These are phyloP conservation scores for Ips typographus DNA, from an alignment of 1,140 invertebrate species.

Conservation along the genomic window DNA sequence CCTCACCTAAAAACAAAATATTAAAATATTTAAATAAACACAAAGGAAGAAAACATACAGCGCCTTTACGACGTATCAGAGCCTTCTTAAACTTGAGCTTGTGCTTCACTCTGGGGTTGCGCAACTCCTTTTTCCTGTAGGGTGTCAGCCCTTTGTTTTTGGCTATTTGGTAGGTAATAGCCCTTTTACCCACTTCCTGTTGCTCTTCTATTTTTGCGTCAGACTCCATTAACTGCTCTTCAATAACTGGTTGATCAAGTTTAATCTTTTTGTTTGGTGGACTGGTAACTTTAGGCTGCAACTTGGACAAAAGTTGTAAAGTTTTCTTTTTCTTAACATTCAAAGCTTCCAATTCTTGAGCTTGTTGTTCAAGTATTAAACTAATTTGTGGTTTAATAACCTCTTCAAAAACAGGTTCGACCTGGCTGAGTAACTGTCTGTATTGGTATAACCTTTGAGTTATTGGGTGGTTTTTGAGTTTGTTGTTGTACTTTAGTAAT, in stretches of 20 bases:
- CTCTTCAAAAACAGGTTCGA: conserved; percentile 67
- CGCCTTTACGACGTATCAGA: conserved; percentile 84
- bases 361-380: conserved; percentile 40
- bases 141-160: conserved; percentile 95
- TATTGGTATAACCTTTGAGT: conserved; percentile 80
- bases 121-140: conserved; percentile 82
- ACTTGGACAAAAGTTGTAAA: conserved; percentile 40
- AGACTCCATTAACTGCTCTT: not conserved
- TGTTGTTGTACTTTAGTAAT: conserved; percentile 73
- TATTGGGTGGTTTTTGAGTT: conserved; percentile 80
- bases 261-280: conserved; percentile 45
- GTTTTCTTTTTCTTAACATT: conserved; percentile 18
- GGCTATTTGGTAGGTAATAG: conserved; percentile 89
- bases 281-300: conserved; percentile 45
- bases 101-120: conserved; percentile 93
- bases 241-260: conserved; percentile 42
- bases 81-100: conserved; percentile 90
- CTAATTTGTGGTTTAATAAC: conserved; percentile 66
- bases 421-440: conserved; percentile 71
- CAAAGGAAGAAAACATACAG: conserved; percentile 57
- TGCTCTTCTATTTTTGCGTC: conserved; percentile 26
- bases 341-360: not conserved
- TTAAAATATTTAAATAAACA: conserved; percentile 27
- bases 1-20: conserved; percentile 59
- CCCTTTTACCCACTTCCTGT: conserved; percentile 63